A percentile compares a stretch with the other conserved stretches of the same genome.
Evolutionary conservation across 2,888 invertebrate species (phyloP).

Genomic region (Apotomis betuletana): DNA sequence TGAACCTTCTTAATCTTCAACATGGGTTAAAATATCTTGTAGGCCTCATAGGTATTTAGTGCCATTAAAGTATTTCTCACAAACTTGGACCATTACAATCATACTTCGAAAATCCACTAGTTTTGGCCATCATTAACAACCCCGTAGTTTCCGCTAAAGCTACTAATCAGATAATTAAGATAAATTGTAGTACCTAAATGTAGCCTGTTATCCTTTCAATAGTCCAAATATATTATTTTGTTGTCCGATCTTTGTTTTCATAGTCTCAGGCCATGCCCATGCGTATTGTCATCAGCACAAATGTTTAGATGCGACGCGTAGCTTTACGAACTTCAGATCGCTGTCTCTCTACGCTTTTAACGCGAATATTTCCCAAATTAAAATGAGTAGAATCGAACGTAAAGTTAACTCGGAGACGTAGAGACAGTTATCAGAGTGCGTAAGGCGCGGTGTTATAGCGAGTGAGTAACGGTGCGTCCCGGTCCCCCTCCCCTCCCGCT

Average conservation of each 20-base stretch:
- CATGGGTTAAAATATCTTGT: conserved; percentile 16
- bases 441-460: conserved; percentile 58
- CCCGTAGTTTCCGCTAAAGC: conserved; percentile 34
- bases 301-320: conserved; percentile 59
- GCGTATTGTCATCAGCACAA: conserved; percentile 62
- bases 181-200: conserved; percentile 22
- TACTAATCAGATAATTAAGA: conserved; percentile 36
- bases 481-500: conserved; percentile 37
- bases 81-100: background rate
- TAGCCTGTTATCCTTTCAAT: conserved; percentile 27
- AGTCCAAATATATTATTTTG: conserved; percentile 47
- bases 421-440: conserved; percentile 56
- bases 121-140: conserved; percentile 21
- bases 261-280: conserved; percentile 51
- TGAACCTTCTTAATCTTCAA: no score
- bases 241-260: conserved; percentile 60
- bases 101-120: conserved; percentile 4
- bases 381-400: conserved; percentile 11
- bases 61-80: background rate
- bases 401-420: background rate
- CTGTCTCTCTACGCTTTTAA: conserved; percentile 52
- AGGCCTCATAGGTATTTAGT: conserved; percentile 8
- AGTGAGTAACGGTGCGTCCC: conserved; percentile 75
- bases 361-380: background rate
- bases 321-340: conserved; percentile 62